Percentiles rank a stretch among this genome's conserved stretches.
Evolutionary conservation across 2,797 vertebrate species (phyloP).

Genomic region (Nannoperca obscura): DNA sequence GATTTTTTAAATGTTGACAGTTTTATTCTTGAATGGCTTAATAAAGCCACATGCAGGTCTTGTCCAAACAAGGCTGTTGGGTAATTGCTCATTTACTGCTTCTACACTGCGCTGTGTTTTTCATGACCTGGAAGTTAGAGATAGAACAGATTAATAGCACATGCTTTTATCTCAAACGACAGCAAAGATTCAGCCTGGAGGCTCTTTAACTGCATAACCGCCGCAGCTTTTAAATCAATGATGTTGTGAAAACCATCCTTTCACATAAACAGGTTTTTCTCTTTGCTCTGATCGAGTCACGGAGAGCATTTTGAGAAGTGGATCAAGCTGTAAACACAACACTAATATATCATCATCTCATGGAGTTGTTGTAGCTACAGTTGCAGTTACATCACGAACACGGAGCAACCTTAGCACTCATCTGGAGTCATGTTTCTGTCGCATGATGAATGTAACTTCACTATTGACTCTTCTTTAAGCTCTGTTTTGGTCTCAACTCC

Average conservation of each 20-base stretch:
- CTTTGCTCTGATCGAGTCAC: not conserved
- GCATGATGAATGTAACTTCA: not conserved
- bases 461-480: not conserved
- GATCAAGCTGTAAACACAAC: not conserved
- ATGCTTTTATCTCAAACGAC: conserved; percentile 57
- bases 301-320: conserved; percentile 5
- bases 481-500: not conserved
- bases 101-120: conserved; percentile 39
- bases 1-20: conserved; percentile 65
- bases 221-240: conserved; percentile 48
- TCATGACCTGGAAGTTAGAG: conserved; percentile 44
- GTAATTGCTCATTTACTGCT: conserved; percentile 62
- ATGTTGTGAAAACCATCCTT: conserved; percentile 35
- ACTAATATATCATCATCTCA: not conserved
- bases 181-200: conserved; percentile 52
- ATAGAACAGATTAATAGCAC: conserved; percentile 58
- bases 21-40: conserved; percentile 58
- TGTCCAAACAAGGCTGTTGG: conserved; percentile 63
- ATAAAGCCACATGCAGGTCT: conserved; percentile 54
- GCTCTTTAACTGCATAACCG: conserved; percentile 37
- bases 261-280: conserved; percentile 29
- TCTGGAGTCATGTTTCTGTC: not conserved
- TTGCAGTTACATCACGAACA: not conserved
- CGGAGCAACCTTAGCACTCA: not conserved
- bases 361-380: not conserved